A percentile compares a stretch with the other conserved stretches of the same genome.
Conservation (phyloP, 2,888 invertebrate species). For the Brenthis ino region DNA sequence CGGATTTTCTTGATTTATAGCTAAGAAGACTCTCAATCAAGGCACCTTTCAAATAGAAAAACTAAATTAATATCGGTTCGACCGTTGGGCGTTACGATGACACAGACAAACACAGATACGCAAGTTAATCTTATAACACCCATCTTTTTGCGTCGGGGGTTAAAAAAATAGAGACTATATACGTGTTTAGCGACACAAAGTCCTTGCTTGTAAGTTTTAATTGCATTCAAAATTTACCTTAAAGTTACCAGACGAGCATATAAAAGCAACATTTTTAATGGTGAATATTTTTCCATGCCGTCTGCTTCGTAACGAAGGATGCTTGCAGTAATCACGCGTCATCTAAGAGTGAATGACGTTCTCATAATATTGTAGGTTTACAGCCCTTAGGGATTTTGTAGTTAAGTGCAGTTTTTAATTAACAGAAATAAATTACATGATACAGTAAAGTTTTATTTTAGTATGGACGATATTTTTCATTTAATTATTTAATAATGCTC, state of each 20-base stretch:
- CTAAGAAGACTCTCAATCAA: no score
- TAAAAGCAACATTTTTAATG: not conserved
- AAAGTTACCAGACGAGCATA: not conserved
- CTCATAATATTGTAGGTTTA: slow-evolving; percentile 10
- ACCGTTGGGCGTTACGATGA: no score
- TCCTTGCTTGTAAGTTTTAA: no score
- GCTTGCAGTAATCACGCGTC: slow-evolving; percentile 17
- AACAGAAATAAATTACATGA: not conserved
- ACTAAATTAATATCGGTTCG: no score
- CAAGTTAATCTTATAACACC: no score
- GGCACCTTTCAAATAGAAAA: no score
- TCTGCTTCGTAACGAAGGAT: slow-evolving; percentile 16
- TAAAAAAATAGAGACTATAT: no score
- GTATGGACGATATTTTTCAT: not conserved
- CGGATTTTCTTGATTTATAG: no score
- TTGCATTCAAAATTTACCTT: not conserved
- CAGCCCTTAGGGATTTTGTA: not conserved
- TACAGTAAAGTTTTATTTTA: not conserved
- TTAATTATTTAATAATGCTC: not conserved
- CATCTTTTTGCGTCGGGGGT: no score
- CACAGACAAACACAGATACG: no score
- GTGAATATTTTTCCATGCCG: not conserved
- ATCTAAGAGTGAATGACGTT: slow-evolving; percentile 15
- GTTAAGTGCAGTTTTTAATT: slow-evolving; percentile 1
- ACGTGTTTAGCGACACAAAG: no score